Evolutionary conservation across 2,113 vertebrate genomes (phyloP).

Genomic region (Calyptommatus sinebrachiatus): DNA sequence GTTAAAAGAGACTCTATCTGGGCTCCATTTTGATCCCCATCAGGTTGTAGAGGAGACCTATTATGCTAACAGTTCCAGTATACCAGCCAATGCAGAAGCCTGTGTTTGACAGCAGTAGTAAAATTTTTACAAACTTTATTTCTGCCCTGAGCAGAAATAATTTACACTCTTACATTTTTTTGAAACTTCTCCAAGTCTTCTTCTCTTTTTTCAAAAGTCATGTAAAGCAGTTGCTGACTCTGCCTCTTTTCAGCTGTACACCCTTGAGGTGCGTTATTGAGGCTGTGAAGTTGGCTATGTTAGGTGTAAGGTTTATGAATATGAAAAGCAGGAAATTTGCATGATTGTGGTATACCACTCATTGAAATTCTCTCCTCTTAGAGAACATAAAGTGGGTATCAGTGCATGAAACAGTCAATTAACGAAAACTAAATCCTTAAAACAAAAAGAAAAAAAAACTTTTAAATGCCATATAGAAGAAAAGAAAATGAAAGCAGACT

Average conservation of each 20-base stretch:
- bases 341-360: constrained; percentile 47
- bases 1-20: no score
- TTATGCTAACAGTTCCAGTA: no score
- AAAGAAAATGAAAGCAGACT: constrained; percentile 22
- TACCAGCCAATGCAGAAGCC: no score
- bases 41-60: no score
- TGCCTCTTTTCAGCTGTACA: constrained; percentile 45
- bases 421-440: constrained; percentile 46
- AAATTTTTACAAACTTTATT: constrained; percentile 40
- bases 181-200: constrained; percentile 42
- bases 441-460: constrained; percentile 35
- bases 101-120: constrained; percentile 28
- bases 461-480: constrained; percentile 27
- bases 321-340: constrained; percentile 59
- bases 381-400: constrained; percentile 46
- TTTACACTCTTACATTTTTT: constrained; percentile 54
- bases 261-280: constrained; percentile 48
- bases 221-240: constrained; percentile 53
- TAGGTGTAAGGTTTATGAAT: constrained; percentile 57
- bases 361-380: constrained; percentile 57
- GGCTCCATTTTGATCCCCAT: no score
- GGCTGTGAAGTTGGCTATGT: constrained; percentile 45
- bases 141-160: constrained; percentile 53
- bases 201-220: not conserved
- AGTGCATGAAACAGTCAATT: constrained; percentile 50